Base-by-base conservation (phyloP, 2,888 invertebrate genomes). In the Cantharis flavilabris region DNA sequence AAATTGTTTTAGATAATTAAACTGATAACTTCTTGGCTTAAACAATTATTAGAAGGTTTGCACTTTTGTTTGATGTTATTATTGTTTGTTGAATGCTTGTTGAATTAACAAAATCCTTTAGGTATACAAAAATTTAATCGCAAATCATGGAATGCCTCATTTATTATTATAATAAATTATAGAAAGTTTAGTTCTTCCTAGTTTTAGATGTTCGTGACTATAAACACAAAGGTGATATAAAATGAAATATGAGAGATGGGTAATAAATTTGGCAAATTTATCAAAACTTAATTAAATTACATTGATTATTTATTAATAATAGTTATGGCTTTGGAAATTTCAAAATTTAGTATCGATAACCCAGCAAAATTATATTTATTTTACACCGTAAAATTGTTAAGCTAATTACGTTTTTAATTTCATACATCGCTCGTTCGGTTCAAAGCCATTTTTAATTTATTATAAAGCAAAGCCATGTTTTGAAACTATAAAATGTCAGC, bases 1-100 rank as follows among this genome's bases (percentile, higher is more conserved):
- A 67, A 67, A 26, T n/a, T 67, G 65, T 67, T 67, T 49, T 67
- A 23, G 65, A 67, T 67, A 67, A 23, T 67, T 67, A n/a, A 49
- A 49, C n/a, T n/a, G 49, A 49, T 49, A 49, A 33, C 33, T 33
- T 33, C 13, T 13, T n/a, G 13, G 33, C 33, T 33, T 33, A 13
- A 33, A n/a, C 49, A 49, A 7, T 49, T 49, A 7, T 49, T 49
- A n/a, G 33, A 33, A 33, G n/a, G n/a, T 49, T 49, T 49, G 49
- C 49, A n/a, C 33, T 49, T 49, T 49, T 49, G 49, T 49, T 49
- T 49, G 49, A n/a, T 49, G 49, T 49, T 49, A 7, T n/a, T n/a
- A 20, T 49, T 49, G 49, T 49, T 49, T 49, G 49, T 9, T n/a
- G 49, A 49, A 49, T 49, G 49, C n/a, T 49, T 49, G 49, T 49